These are phyloP conservation scores for Paramisgurnus dabryanus DNA, from an alignment of 2,113 vertebrate genomes.

Conservation along the genomic window DNA sequence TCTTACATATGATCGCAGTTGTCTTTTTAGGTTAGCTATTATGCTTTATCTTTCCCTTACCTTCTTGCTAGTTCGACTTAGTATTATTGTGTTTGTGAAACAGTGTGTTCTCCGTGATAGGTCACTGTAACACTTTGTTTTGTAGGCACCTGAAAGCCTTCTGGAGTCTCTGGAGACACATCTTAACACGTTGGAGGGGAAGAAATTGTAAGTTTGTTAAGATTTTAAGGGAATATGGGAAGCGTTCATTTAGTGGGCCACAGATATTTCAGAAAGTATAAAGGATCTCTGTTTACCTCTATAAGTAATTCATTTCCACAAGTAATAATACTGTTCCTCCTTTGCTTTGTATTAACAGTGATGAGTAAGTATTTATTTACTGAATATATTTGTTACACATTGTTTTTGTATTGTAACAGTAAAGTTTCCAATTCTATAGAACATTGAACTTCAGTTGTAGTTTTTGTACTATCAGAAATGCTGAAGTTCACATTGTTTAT, in stretches of 20 bases:
- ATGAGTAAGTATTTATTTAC: constrained; percentile 55
- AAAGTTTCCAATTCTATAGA: constrained; percentile 51
- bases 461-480: background rate
- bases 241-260: background rate
- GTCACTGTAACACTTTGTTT: constrained; percentile 8
- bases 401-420: constrained; percentile 17
- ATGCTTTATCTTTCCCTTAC: background rate
- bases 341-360: constrained; percentile 53
- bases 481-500: constrained; percentile 43
- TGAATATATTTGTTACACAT: constrained; percentile 12
- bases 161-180: constrained; percentile 97
- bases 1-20: background rate
- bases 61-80: background rate
- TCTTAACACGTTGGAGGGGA: constrained; percentile 97
- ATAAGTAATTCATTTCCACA: background rate
- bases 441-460: constrained; percentile 47
- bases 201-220: constrained; percentile 83
- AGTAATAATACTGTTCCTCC: constrained; percentile 19
- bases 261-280: background rate
- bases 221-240: no score
- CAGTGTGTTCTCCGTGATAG: constrained; percentile 6
- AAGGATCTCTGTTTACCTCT: no score
- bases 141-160: constrained; percentile 95
- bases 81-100: background rate
- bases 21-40: background rate